Base-by-base conservation (phyloP, 37 sponge, comb jelly and placozoan genomes). In the Hormiphora californensis region DNA sequence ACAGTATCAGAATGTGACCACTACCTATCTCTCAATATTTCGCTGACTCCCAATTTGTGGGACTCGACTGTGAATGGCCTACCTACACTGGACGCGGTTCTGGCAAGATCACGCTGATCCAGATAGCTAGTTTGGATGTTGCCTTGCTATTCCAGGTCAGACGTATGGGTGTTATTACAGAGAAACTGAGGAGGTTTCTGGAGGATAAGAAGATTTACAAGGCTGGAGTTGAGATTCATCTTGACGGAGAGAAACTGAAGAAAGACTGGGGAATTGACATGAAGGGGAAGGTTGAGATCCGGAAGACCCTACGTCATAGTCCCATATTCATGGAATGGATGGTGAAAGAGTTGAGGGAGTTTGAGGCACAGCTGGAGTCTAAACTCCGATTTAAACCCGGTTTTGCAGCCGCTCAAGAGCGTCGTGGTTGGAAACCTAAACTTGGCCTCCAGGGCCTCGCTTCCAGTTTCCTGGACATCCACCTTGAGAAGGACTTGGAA, bases 31-130 rank as follows among this genome's bases (percentile, higher is more conserved):
- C n/a, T n/a, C n/a, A n/a, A n/a, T n/a, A n/a, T n/a, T n/a, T n/a
- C n/a, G n/a, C n/a, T n/a, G n/a, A n/a, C n/a, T n/a, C n/a, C n/a
- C n/a, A 73, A 28, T 73, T 73, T 40, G 81, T 73, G 44, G 81
- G 81, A 22, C 43, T 73, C 81, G 81, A 73, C 46, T 73, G 81
- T 41, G 81, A 73, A 28, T 73, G 81, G 81, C 40, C 43, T 28
- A n/a, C n/a, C n/a, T n/a, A n/a, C n/a, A n/a, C n/a, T n/a, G n/a
- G n/a, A n/a, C n/a, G n/a, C n/a, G 38, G 15, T 5, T 43, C 17
- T 22, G 43, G 43, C 46, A 73, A 73, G 27, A 73, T 41, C 9
- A 43, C 81, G n/a, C 81, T 73, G 3, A 41, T 73, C 38, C 81
- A 73, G 35, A 40, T 73, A 39, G 32, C 81, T 28, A 73, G 46